A percentile compares a stretch with the other conserved stretches of the same genome.
Conservation (phyloP, 2,797 vertebrate genomes). For the Euthynnus affinis region DNA sequence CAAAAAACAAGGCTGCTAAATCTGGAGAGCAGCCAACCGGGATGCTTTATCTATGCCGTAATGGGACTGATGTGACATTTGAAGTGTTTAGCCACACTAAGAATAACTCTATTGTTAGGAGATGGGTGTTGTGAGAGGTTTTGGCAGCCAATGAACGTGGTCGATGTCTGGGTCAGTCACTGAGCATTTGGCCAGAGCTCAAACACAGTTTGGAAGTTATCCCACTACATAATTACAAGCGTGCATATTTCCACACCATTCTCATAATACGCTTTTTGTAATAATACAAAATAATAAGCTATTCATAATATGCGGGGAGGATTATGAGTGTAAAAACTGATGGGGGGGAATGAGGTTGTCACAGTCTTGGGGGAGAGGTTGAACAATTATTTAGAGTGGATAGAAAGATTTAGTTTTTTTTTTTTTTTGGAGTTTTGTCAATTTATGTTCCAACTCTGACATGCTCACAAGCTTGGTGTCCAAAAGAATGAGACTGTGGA, state of each 20-base stretch:
- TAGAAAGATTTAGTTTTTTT: background rate
- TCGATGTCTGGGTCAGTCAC: conserved; percentile 58
- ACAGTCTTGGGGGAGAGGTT: background rate
- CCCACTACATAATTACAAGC: conserved; percentile 49
- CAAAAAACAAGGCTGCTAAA: background rate
- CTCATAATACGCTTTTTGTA: conserved; percentile 9
- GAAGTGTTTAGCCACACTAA: conserved; percentile 36
- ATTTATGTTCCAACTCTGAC: background rate
- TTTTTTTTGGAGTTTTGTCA: background rate
- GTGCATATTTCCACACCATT: conserved; percentile 26
- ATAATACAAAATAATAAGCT: conserved; percentile 14
- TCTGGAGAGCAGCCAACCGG: conserved; percentile 25
- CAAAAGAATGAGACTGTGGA: background rate
- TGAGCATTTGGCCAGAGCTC: conserved; percentile 44
- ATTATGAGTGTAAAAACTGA: background rate
- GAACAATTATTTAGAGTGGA: background rate
- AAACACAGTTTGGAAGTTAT: conserved; percentile 35
- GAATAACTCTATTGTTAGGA: conserved; percentile 71
- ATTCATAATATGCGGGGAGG: background rate
- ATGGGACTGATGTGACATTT: conserved; percentile 57
- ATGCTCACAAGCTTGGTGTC: background rate
- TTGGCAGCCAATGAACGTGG: conserved; percentile 47
- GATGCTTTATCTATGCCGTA: conserved; percentile 38
- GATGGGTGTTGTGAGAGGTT: conserved; percentile 41
- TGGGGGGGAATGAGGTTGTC: background rate